A percentile compares a stretch with the other conserved stretches of the same genome.
Conservation (phyloP, 1,140 invertebrate genomes). For the Conus ventricosus region DNA sequence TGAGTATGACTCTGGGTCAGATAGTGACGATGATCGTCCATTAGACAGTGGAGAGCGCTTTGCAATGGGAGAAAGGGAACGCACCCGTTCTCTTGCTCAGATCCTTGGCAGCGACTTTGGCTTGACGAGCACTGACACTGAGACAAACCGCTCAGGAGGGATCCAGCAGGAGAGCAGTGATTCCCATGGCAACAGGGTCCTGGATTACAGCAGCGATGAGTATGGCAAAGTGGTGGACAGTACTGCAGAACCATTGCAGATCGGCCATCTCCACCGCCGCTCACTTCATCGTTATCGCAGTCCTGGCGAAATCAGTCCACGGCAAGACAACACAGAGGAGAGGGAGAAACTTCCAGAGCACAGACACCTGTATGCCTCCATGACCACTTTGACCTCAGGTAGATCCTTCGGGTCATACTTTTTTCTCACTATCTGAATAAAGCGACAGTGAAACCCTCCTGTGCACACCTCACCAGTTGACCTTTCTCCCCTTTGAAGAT, state of each 20-base stretch:
- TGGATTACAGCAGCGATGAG: neutral
- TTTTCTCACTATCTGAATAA: too few species aligned
- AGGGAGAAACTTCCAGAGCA: conserved; percentile 17
- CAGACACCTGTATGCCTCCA: conserved; percentile 17
- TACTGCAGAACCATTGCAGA: neutral
- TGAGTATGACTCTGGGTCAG: conserved; percentile 11
- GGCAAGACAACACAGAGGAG: neutral
- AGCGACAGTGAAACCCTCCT: too few species aligned
- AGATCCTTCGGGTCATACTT: neutral
- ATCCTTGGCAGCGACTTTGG: conserved; percentile 27
- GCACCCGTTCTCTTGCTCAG: conserved; percentile 26
- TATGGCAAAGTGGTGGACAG: neutral
- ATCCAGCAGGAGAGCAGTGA: conserved; percentile 5
- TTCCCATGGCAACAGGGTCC: neutral
- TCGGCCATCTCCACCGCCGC: neutral
- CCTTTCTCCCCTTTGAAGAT: too few species aligned
- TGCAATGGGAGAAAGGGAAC: conserved; percentile 1
- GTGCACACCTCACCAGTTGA: too few species aligned
- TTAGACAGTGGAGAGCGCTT: conserved; percentile 12
- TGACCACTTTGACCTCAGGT: conserved; percentile 25
- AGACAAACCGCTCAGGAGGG: conserved; percentile 14
- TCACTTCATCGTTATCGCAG: conserved; percentile 19
- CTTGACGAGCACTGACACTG: conserved; percentile 22
- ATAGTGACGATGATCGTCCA: neutral
- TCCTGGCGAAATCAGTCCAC: neutral